Evolutionary conservation across 2,113 vertebrate species (phyloP).

Genomic region (Bos taurus): ARS-UCD2.0 NC_037331.1:105268501-105269000

Average conservation of each 20-base stretch:
- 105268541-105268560: not conserved
- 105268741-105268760: not conserved
- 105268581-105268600: not conserved
- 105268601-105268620: not conserved
- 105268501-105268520: not conserved
- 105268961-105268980: not conserved
- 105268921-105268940: not conserved
- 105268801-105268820: not conserved
- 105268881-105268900: rapidly evolving
- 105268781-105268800: not conserved
- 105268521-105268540: not conserved
- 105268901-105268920: not conserved
- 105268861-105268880: not conserved
- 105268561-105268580: not conserved
- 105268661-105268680: not conserved
- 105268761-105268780: not conserved
- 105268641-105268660: not conserved
- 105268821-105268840: not conserved
- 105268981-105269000: not conserved
- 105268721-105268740: not conserved
- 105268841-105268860: not conserved
- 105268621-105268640: not conserved
- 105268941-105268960: not conserved
- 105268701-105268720: not conserved
- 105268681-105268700: not conserved